phyloP scores from a whole-genome alignment of 30 jellyfish, hydroid and myxozoan genomes.

The Aurelia aurita region DNA sequence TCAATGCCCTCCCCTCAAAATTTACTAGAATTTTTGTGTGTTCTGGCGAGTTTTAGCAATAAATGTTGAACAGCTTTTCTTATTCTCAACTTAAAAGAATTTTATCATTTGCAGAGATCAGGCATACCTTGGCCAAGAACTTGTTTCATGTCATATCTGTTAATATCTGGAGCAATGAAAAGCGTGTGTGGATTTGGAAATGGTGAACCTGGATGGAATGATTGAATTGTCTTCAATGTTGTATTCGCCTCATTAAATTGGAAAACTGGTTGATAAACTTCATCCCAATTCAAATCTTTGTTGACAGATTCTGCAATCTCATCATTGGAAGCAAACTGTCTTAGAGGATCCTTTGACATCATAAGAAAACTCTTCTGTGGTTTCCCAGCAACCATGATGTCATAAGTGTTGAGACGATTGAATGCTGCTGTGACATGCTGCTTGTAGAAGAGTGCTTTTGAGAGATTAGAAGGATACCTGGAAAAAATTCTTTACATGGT shows the following conservation, averaged over 20 bases:
- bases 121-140: slow-evolving; percentile 58
- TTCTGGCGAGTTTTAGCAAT: not conserved
- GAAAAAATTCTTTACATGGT: not conserved
- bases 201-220: slow-evolving; percentile 36
- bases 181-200: slow-evolving; percentile 56
- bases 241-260: slow-evolving; percentile 20
- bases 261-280: slow-evolving; percentile 51
- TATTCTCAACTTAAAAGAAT: not conserved
- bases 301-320: slow-evolving; percentile 22
- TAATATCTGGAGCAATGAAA: slow-evolving; percentile 50
- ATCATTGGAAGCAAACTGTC: slow-evolving; percentile 54
- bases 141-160: slow-evolving; percentile 31
- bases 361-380: slow-evolving; percentile 68
- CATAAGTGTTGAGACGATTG: slow-evolving; percentile 12
- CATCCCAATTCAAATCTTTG: slow-evolving; percentile 43
- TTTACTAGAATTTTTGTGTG: too few species aligned
- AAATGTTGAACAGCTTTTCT: not conserved
- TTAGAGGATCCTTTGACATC: slow-evolving; percentile 53
- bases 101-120: not conserved
- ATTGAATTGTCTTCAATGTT: not conserved
- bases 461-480: slow-evolving; percentile 39
- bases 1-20: too few species aligned
- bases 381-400: slow-evolving; percentile 49
- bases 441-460: slow-evolving; percentile 31
- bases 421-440: slow-evolving; percentile 53